Percentiles rank a stretch among this genome's conserved stretches.
Evolutionary conservation across 1,140 invertebrate genomes (phyloP).

Genomic region (Gryllus bimaculatus): DNA sequence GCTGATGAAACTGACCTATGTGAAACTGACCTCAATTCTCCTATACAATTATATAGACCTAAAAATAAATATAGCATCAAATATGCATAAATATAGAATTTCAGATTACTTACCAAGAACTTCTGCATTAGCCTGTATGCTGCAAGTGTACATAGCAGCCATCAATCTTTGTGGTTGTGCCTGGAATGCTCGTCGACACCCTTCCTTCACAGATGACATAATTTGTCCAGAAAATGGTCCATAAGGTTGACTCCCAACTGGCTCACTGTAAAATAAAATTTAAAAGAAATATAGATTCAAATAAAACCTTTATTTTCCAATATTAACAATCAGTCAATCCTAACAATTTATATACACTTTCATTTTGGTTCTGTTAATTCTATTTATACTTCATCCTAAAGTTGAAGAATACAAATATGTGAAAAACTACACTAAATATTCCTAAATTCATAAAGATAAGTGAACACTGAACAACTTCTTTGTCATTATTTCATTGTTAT

Average conservation of each 20-base stretch:
- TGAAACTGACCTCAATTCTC: background rate
- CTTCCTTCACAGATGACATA: constrained; percentile 84
- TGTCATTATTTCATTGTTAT: too few relatives aligned
- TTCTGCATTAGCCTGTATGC: constrained; percentile 84
- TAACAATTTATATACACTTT: too few relatives aligned
- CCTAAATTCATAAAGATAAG: too few relatives aligned
- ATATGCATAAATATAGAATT: background rate
- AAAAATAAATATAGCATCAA: background rate
- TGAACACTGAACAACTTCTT: too few relatives aligned
- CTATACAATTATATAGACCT: background rate
- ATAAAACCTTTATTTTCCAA: too few relatives aligned
- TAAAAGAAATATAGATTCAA: too few relatives aligned
- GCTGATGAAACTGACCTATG: too few relatives aligned
- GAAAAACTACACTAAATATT: too few relatives aligned
- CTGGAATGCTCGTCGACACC: constrained; percentile 80
- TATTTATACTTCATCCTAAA: too few relatives aligned
- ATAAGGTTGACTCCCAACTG: constrained; percentile 25
- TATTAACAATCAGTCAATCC: too few relatives aligned
- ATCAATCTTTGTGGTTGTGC: constrained; percentile 83
- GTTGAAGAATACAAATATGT: too few relatives aligned
- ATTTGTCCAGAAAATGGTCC: constrained; percentile 67
- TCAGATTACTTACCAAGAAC: constrained; percentile 46
- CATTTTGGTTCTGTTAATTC: too few relatives aligned
- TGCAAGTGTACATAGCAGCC: constrained; percentile 94
- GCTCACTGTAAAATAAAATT: background rate